Evolutionary conservation across 2,113 vertebrate species (phyloP), one percentile per base, ranked within the genome.

Genomic region (Empidonax traillii): DNA sequence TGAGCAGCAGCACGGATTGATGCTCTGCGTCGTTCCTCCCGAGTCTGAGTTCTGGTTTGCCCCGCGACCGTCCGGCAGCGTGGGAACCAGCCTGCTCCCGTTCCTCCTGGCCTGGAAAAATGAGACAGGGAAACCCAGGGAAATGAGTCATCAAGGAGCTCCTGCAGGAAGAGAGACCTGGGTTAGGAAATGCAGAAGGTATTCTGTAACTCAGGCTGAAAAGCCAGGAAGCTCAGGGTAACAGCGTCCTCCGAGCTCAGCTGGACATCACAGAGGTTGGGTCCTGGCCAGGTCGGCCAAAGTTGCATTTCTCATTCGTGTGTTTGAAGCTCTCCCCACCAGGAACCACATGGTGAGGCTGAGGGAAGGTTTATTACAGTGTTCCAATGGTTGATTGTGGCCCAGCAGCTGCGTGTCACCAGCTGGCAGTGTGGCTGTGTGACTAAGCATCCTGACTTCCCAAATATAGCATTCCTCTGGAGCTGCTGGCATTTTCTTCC

Each of bases 361-460:
- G 83, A 93, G 93, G 93, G 92, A 90, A 88, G 78, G 83, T 90
- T 96, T 87, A 89, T 86, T 87, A 89, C 27, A 92, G 90, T 14
- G 3, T 76, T 75, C 35, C 47, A 51, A 2, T 43, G 19, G 81
- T 44, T 84, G 76, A 92, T 28, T 90, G 92, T 94, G 93, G 92
- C 35, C 89, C 92, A 82, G 93, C 96, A 96, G 94, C 96, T 97
- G 93, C 1, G 2, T 94, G 92, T 88, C 88, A 95, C 93, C 94
- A 94, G 95, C 94, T 96, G 96, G 72, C 49, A 11, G 52, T 16
- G 28, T 5, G 30, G 67, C 92, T 95, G 68, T 79, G 82, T 96
- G 96, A 96, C 96, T 97, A 88, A 97, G 95, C 96, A 97, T 80
- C 92, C 43, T 15, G 23, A 76, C 68, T 59, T 84, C 90, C 96